Evolutionary conservation across 2,113 vertebrate species (phyloP), one percentile per base, ranked within the genome.

Genomic region (Tricholaema leucomelas): DNA sequence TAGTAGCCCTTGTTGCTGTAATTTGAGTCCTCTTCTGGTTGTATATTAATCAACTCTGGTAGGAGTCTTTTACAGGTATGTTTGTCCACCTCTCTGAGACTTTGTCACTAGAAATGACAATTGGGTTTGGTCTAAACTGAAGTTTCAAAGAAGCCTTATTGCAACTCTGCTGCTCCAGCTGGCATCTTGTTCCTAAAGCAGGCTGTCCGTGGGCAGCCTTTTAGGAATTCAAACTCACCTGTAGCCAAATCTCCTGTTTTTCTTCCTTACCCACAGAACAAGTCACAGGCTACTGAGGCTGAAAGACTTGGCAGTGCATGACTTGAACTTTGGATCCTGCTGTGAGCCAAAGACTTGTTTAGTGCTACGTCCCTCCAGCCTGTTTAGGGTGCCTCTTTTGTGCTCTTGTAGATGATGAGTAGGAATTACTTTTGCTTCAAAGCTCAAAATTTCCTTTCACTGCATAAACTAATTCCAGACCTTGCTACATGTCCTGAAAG

Each of bases 401-500:
- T 9, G 5, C 10, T 28, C 59, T 30, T 13, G 8, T 17, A 74
- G 66, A 6, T 72, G 75, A 46, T 6, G 12, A 69, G 59, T 30
- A 48, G 64, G 77, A 85, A 76, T 79, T 87, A 5, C 20, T 44
- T 75, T 18, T 75, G 44, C 35, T 71, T 81, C 63, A 64, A 77
- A 59, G 70, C 33, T 81, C 35, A 92, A 70, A 82, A 21, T 54
- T 90, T 70, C 18, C 20, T 79, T 42, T 79, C 9, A 3, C 46
- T 36, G 11, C 42, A 30, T 9, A 28, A 50, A 20, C 31, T 30
- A 17, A 42, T 73, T 48, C 24, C 38, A 52, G 23, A 42, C 63
- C 48, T 93, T 40, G 56, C 24, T 65, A 2, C 0, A 0, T 76
- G 50, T 52, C 31, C 44, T 58, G 33, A 6, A 31, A 66, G 24